phyloP scores from a whole-genome alignment of 2,888 invertebrate genomes.

The Ceriagrion tenellum region DNA sequence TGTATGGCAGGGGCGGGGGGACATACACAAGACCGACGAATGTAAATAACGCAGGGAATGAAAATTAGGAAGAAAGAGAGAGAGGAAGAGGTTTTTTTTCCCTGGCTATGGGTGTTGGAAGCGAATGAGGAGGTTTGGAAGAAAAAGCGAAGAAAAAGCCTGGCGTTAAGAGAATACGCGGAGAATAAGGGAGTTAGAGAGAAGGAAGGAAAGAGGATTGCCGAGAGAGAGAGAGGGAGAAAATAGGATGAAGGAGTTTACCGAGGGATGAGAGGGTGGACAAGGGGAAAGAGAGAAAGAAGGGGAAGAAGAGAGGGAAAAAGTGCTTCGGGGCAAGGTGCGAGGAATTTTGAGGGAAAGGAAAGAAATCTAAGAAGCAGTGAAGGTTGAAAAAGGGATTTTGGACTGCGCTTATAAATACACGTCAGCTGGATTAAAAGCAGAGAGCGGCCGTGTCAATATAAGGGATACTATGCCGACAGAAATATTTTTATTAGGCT shows the following conservation, averaged over 20 bases:
- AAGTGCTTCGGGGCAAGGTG: not conserved
- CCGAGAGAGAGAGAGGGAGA: not conserved
- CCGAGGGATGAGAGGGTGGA: not conserved
- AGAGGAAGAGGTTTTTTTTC: no score
- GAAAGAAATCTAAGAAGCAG: no score
- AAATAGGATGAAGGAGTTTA: not conserved
- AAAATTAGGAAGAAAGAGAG: slow-evolving; percentile 1
- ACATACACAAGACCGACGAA: not conserved
- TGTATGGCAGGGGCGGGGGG: not conserved
- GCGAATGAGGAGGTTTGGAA: not conserved
- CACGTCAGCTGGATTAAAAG: not conserved
- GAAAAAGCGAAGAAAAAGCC: not conserved
- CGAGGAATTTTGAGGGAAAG: no score
- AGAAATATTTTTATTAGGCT: no score
- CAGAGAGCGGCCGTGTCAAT: not conserved
- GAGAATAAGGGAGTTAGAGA: not conserved
- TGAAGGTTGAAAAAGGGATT: not conserved
- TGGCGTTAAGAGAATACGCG: not conserved
- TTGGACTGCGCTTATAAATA: not conserved
- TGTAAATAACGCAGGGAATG: slow-evolving; percentile 27
- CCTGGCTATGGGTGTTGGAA: no score
- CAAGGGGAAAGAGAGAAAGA: not conserved
- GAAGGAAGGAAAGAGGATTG: not conserved
- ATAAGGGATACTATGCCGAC: not conserved
- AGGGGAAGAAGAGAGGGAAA: not conserved